Percentiles rank a stretch among this genome's conserved stretches.
These are phyloP conservation scores for Tridacna gigas DNA, from an alignment of 2,888 invertebrate species.

Conservation along the genomic window DNA sequence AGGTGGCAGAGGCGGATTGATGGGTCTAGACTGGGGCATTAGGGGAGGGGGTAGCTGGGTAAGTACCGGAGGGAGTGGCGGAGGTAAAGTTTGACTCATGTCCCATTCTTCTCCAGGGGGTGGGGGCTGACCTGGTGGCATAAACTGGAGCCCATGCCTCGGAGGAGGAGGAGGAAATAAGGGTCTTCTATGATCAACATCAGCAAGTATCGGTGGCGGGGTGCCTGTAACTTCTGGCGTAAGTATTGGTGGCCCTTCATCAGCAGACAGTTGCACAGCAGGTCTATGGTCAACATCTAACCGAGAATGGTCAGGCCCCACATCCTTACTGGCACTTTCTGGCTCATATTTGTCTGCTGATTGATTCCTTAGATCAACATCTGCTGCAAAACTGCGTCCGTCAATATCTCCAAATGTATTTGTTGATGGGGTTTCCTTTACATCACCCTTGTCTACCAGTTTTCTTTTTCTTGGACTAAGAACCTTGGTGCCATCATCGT, in stretches of 20 bases:
- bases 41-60: conserved; percentile 34
- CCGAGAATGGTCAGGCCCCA: conserved; percentile 24
- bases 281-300: conserved; percentile 31
- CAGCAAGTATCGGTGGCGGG: conserved; percentile 43
- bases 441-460: conserved; percentile 30
- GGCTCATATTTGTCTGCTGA: conserved; percentile 28
- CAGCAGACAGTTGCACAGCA: conserved; percentile 34
- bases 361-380: conserved; percentile 39
- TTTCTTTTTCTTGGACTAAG: conserved; percentile 61
- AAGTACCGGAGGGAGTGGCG: conserved; percentile 43
- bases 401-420: conserved; percentile 17
- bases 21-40: conserved; percentile 32
- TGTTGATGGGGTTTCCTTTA: not conserved
- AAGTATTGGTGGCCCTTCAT: conserved; percentile 39
- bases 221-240: conserved; percentile 39
- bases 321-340: conserved; percentile 15
- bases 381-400: conserved; percentile 13
- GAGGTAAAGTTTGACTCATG: conserved; percentile 35
- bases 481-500: conserved; percentile 62
- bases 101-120: conserved; percentile 68
- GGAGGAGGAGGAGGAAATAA: conserved; percentile 41
- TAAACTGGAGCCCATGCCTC: conserved; percentile 45
- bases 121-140: conserved; percentile 61
- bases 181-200: conserved; percentile 64
- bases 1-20: conserved; percentile 43